Base-by-base conservation (phyloP, 2,113 vertebrate species). In the Odobenus rosmarus region DNA sequence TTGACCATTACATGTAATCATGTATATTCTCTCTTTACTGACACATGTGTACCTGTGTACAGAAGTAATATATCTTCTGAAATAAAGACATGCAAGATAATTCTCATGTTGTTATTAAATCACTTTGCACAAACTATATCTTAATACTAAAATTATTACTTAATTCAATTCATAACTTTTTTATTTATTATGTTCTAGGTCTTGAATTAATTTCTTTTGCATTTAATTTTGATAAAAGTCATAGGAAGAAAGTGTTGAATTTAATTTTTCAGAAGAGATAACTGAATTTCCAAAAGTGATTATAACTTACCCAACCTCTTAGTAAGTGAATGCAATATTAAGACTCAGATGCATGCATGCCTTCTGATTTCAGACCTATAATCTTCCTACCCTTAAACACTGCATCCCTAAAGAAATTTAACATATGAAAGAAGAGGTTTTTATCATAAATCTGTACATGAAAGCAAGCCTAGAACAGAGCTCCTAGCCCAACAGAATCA, bases 21-120 rank as follows among this genome's bases (percentile, higher is more conserved):
- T 49, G 28, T 36, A 59, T 49, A 79, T 49, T 85, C 26, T 61
- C n/a, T 72, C 24, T 62, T 62, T 71, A 74, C 5, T 62, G 18
- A 53, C 53, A 69, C 24, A n/a, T 79, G 26, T 7, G 49, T 77
- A 24, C 3, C 24, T 64, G 16, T 49, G 28, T 82, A n/a, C 11
- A 39, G 86, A 71, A 7, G 2, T 61, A 39, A 33, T 51, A 14
- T 39, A 8, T 61, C 46, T 90, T 96, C 7, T 77, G 28, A 94
- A 87, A 72, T 71, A n/a, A 90, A 90, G 53, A 94, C 82, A 90
- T 90, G 33, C 3, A 87, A 94, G 28, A 55, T 79, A 89, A 87
- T 39, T 33, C 8, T 67, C 15, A 61, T 51, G 23, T 39, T 88
- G 6, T 67, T 33, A 39, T 67, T 87, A 77, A 72, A 21, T 94